phyloP scores from a whole-genome alignment of 2,797 vertebrate genomes.

The Gobionotothen gibberifrons region DNA sequence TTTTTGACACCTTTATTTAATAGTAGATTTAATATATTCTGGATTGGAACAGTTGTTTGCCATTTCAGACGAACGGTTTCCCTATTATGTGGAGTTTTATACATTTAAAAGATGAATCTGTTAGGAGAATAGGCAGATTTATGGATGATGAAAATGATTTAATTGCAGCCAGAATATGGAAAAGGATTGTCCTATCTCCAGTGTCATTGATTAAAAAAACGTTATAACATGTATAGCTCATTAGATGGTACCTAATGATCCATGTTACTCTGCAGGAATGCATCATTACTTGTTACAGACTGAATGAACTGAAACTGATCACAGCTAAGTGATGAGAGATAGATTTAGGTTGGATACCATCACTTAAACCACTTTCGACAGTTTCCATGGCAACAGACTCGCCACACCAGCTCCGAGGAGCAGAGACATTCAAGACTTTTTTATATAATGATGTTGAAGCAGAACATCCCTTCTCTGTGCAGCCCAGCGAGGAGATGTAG shows the following conservation, averaged over 20 bases:
- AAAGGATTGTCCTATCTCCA: background rate
- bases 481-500: background rate
- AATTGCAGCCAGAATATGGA: background rate
- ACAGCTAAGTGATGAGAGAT: background rate
- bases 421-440: background rate
- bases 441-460: background rate
- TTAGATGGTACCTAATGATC: background rate
- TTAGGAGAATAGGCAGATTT: too few relatives aligned
- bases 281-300: background rate
- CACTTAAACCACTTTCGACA: background rate
- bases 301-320: background rate
- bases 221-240: background rate
- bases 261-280: too few relatives aligned
- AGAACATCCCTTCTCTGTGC: background rate
- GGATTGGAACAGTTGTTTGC: background rate
- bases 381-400: slow-evolving; percentile 56
- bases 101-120: background rate
- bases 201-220: background rate
- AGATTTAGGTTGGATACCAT: background rate
- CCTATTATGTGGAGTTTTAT: background rate
- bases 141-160: background rate
- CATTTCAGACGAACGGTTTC: background rate
- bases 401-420: slow-evolving; percentile 3
- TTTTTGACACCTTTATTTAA: background rate
- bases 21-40: background rate